Evolutionary conservation across 2,888 invertebrate genomes (phyloP), one percentile per base, ranked within the genome.

Genomic region (Lithophane semibrunnea): DNA sequence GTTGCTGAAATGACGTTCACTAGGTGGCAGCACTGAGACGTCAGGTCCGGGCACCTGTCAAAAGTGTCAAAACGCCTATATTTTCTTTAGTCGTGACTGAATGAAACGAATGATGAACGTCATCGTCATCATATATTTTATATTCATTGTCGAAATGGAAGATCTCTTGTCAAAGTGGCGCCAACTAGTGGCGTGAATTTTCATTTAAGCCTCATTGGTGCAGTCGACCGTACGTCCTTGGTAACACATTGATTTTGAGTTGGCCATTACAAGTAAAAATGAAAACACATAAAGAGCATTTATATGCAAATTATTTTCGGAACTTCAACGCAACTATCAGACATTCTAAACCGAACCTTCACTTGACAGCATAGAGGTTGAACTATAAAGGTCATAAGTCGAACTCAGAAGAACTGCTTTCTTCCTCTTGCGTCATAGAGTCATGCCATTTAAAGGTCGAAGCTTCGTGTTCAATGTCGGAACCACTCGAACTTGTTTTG

Each of bases 351-450:
- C n/a, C 37, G 37, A 47, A 73, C 68, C 61, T 74, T 74, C 69
- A 37, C 5, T 61, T 52, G 65, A 52, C 52, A 68, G 65, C 47
- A 61, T 66, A 64, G 58, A 72, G 56, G 29, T 47, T 47, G 3
- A 44, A 56, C 52, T 21, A 63, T 24, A 72, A 83, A 84, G 83
- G 86, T 80, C 76, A 83, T 9, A 66, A 24, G 69, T 82, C 24
- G 54, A 63, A 44, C 29, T 76, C 60, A 8, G 10, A 65, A 49
- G 64, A 70, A 47, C 74, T 64, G 29, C 66, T 81, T 86, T 81
- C 75, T 86, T 85, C 81, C 86, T 80, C 24, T 73, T 84, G 18
- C 73, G 77, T 84, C 81, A 80, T 9, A 16, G 5, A 60, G 71
- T 42, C n/a, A 58, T 77, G 63, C 68, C 85, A 72, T 81, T 80